These are phyloP conservation scores for Mormyrus lacerda DNA, from an alignment of 2,113 vertebrate species.

Conservation along the genomic window DNA sequence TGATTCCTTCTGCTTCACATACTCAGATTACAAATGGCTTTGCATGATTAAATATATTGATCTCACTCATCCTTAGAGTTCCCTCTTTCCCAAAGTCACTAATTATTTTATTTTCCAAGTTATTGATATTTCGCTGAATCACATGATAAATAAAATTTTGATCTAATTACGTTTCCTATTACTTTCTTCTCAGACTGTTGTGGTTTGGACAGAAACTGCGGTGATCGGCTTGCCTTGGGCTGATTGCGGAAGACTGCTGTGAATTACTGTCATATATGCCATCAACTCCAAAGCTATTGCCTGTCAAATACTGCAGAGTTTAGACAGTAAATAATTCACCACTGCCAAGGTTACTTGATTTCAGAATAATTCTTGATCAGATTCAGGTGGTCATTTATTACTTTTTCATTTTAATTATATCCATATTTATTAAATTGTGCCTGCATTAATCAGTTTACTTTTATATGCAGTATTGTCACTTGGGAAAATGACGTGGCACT, in stretches of 20 bases:
- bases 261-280: not conserved
- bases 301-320: not conserved
- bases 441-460: not conserved
- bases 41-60: slow-evolving; percentile 8
- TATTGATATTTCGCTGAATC: not conserved
- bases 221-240: not conserved
- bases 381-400: not conserved
- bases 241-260: not conserved
- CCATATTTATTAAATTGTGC: not conserved
- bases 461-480: not conserved
- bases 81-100: not conserved
- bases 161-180: not conserved
- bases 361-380: not conserved
- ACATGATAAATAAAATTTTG: not conserved
- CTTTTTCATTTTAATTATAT: slow-evolving; percentile 3
- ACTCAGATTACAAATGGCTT: not conserved
- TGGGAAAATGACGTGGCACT: not conserved
- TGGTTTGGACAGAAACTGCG: not conserved
- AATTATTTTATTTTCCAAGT: not conserved
- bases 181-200: not conserved
- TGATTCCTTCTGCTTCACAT: not conserved
- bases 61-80: not conserved
- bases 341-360: not conserved
- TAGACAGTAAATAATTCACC: not conserved
- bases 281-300: not conserved